Percentiles rank a stretch among this genome's conserved stretches.
These are phyloP conservation scores for Trichechus manatus DNA, from an alignment of 2,113 vertebrate species.

Conservation along the genomic window DNA sequence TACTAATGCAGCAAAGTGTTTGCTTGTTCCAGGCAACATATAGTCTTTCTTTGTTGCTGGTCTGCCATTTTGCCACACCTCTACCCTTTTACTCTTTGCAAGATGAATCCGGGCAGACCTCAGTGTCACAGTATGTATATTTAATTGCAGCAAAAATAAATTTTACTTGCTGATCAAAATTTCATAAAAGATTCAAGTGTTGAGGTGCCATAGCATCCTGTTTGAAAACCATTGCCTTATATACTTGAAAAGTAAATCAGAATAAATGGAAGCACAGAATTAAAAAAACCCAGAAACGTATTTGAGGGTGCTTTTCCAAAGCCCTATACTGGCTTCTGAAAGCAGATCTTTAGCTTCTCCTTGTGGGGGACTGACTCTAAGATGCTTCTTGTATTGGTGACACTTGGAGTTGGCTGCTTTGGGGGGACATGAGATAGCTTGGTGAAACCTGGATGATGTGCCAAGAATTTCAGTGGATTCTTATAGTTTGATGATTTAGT, in stretches of 20 bases:
- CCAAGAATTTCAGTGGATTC: neutral
- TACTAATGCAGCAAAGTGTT: neutral
- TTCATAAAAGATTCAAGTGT: neutral
- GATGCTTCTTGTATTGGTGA: neutral
- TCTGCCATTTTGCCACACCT: neutral
- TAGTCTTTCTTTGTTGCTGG: neutral
- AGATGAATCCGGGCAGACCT: neutral
- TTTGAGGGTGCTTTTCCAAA: neutral
- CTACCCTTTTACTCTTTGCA: neutral
- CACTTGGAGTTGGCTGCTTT: neutral
- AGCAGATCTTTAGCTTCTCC: neutral
- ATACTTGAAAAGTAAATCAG: neutral
- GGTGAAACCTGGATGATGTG: slow-evolving; percentile 11
- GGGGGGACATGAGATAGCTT: neutral
- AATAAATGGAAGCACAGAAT: neutral
- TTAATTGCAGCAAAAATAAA: neutral
- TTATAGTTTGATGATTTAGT: slow-evolving; percentile 28
- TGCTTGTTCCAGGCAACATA: neutral
- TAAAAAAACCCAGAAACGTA: neutral
- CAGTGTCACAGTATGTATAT: neutral
- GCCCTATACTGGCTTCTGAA: neutral
- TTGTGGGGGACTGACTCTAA: neutral
- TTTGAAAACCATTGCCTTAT: slow-evolving; percentile 12
- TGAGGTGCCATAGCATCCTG: neutral
- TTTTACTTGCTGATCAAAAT: neutral